Conservation (phyloP, 2,113 vertebrate species). For the Fulica atra region DNA sequence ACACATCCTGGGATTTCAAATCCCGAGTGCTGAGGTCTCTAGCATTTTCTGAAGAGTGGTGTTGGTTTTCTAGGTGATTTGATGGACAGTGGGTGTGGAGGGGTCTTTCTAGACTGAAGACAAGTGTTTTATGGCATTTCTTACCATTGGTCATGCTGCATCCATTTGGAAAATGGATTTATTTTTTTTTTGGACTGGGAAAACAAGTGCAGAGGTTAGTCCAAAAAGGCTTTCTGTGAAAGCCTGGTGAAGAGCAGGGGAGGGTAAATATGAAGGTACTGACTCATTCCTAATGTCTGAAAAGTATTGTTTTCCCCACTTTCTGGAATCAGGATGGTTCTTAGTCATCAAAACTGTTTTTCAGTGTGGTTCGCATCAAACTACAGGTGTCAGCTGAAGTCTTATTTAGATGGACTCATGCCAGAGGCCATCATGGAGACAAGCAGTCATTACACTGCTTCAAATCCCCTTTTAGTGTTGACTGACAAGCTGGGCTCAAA, state of each 20-base stretch:
- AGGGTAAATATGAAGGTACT: background rate
- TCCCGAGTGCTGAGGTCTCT: background rate
- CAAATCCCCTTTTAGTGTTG: background rate
- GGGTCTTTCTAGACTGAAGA: background rate
- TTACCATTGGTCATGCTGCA: background rate
- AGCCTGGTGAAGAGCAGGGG: background rate
- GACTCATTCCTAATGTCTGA: background rate
- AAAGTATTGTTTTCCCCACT: background rate
- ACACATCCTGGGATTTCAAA: background rate
- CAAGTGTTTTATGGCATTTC: background rate
- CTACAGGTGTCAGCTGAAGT: background rate
- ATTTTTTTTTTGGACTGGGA: background rate
- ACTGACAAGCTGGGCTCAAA: background rate
- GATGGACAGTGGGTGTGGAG: background rate
- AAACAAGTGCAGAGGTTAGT: background rate
- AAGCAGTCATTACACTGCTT: background rate
- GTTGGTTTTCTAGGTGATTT: background rate
- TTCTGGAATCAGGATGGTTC: background rate
- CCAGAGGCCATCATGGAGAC: background rate
- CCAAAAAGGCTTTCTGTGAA: background rate
- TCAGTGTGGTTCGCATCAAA: background rate
- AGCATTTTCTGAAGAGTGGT: background rate
- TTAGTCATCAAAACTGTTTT: background rate
- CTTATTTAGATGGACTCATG: background rate
- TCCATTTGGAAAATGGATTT: background rate